Evolutionary conservation across 2,888 invertebrate genomes (phyloP), one percentile per base, ranked within the genome.

Genomic region (Nowickia ferox): DNA sequence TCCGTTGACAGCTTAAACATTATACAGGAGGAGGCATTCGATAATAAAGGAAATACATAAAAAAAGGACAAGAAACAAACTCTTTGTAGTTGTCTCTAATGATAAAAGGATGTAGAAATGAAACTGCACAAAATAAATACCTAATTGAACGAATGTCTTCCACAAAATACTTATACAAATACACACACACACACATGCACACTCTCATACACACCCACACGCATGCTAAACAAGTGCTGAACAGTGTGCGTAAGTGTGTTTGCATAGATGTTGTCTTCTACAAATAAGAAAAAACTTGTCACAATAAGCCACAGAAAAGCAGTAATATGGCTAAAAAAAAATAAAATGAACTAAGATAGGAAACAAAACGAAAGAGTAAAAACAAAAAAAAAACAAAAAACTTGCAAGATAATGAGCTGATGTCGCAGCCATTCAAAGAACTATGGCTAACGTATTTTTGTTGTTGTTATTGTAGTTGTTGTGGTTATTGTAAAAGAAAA

Each of bases 61-160:
- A 53, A 66, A 74, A 57, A 57, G 19, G 22, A 79, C 59, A 83
- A 66, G 59, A 57, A 71, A 61, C 9, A 53, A 79, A 61, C 46
- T 61, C 17, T 44, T 78, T 42, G 15, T 65, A 69, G 76, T 53
- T 71, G 48, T 46, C 55, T 74, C 76, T 72, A 83, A 80, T 77
- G 80, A 83, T 77, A 80, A 80, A 77, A 72, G 72, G 79, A 86
- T 76, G 63, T 71, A 51, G 57, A 83, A 86, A 86, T 55, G 66
- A 71, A 83, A 83, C 57, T 76, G 75, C 78, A 78, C 38, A 85
- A 85, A 71, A 65, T 79, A 30, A 30, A 30, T 30, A 30, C 30
- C 46, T 61, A 48, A 51, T 61, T 40, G 1, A 53, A 57, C 40
- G 22, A 30, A 30, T 30, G 30, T 30, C 55, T 48, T 48, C 63